These are phyloP conservation scores for Halictus quadricinctus DNA, from an alignment of 2,888 invertebrate genomes.

Conservation along the genomic window DNA sequence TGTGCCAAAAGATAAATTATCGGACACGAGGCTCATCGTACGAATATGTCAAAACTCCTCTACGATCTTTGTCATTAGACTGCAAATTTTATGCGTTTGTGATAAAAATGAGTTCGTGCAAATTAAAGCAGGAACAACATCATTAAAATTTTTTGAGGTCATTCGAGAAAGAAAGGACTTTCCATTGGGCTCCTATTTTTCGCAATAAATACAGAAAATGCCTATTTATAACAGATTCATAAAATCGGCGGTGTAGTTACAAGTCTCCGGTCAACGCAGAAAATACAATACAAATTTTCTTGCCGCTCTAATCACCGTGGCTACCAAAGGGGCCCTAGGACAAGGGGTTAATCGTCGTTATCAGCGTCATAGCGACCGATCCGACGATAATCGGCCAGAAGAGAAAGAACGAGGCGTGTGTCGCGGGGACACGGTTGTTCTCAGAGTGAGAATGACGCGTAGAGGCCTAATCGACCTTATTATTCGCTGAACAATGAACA, in stretches of 20 bases:
- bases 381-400: neutral
- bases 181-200: too few species aligned
- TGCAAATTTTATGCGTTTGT: too few species aligned
- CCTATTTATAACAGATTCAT: too few species aligned
- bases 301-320: neutral
- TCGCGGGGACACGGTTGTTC: constrained; percentile 50
- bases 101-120: too few species aligned
- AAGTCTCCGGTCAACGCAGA: neutral
- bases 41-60: too few species aligned
- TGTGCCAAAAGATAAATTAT: too few species aligned
- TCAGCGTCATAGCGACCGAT: neutral
- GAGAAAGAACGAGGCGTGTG: neutral
- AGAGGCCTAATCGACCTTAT: constrained; percentile 70
- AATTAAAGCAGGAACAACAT: too few species aligned
- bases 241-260: neutral
- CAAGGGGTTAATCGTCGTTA: neutral
- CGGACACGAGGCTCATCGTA: too few species aligned
- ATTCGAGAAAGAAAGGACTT: too few species aligned
- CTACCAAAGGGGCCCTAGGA: neutral
- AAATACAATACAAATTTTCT: neutral
- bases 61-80: too few species aligned
- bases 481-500: constrained; percentile 72
- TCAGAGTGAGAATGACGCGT: constrained; percentile 67
- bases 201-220: too few species aligned
- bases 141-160: too few species aligned